phyloP scores from a whole-genome alignment of 1,140 invertebrate species.

The Cotesia typhae region DNA sequence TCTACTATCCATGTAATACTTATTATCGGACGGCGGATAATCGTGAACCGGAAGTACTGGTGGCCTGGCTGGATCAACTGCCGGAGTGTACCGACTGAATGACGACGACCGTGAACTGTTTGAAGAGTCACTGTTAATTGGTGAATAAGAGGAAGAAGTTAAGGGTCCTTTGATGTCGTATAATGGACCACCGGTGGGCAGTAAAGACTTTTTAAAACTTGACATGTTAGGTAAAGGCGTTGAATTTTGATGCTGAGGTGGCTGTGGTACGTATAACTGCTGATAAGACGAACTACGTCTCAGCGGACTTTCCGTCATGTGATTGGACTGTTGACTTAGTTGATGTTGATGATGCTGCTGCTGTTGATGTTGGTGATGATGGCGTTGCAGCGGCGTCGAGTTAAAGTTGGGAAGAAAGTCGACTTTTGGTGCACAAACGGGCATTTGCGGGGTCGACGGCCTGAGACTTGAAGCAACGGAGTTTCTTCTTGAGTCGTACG shows the following conservation, averaged over 20 bases:
- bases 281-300: slow-evolving; percentile 47
- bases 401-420: slow-evolving; percentile 76
- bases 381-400: slow-evolving; percentile 53
- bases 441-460: slow-evolving; percentile 51
- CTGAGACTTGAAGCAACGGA: slow-evolving; percentile 42
- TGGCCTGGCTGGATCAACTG: slow-evolving; percentile 39
- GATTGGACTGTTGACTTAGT: slow-evolving; percentile 29
- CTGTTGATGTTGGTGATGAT: slow-evolving; percentile 37
- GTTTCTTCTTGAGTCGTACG: slow-evolving; percentile 48
- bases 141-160: slow-evolving; percentile 41
- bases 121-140: slow-evolving; percentile 38
- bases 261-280: slow-evolving; percentile 43
- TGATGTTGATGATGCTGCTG: slow-evolving; percentile 32
- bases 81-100: slow-evolving; percentile 43
- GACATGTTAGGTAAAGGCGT: slow-evolving; percentile 59
- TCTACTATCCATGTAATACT: slow-evolving; percentile 52
- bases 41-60: slow-evolving; percentile 46
- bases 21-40: slow-evolving; percentile 50
- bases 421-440: slow-evolving; percentile 72
- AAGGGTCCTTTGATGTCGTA: slow-evolving; percentile 46
- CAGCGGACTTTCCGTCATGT: slow-evolving; percentile 43
- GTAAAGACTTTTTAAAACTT: slow-evolving; percentile 60
- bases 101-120: slow-evolving; percentile 38
- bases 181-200: slow-evolving; percentile 48
- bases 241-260: slow-evolving; percentile 40